These are phyloP conservation scores for Philaethria dido DNA, from an alignment of 2,888 invertebrate genomes.

Conservation along the genomic window DNA sequence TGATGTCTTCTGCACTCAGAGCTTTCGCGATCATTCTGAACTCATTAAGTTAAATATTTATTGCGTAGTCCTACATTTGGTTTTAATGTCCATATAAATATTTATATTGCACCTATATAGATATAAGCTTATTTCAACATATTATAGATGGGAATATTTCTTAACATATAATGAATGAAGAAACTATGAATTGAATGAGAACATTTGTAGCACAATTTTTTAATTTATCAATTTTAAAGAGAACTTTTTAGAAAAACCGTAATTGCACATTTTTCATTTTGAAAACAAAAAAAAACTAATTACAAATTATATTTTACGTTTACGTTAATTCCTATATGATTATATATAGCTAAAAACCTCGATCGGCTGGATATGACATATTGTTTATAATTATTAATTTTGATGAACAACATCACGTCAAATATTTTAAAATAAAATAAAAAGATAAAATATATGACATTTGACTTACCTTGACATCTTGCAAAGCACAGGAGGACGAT, in stretches of 20 bases:
- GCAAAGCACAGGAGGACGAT: conserved; percentile 56
- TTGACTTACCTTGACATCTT: conserved; percentile 75
- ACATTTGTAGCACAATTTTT: no score
- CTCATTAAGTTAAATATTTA: conserved; percentile 3
- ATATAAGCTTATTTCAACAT: neutral
- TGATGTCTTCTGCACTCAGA: conserved; percentile 57
- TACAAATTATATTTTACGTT: no score
- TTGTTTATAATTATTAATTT: neutral
- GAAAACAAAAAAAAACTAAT: no score
- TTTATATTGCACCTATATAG: no score
- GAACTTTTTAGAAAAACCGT: no score
- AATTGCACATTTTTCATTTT: no score
- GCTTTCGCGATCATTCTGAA: conserved; percentile 30
- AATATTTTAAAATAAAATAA: neutral
- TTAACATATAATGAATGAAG: no score
- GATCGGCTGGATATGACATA: no score
- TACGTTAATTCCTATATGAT: no score
- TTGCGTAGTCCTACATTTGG: conserved; percentile 6
- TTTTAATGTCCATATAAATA: conserved; percentile 18
- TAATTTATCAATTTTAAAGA: no score
- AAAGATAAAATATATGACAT: conserved; percentile 31
- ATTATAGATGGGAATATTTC: neutral
- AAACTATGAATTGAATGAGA: no score
- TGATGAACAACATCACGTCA: neutral
- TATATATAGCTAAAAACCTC: no score